Percentiles rank a stretch among this genome's conserved stretches.
phyloP scores from a whole-genome alignment of 2,113 vertebrate species.

The Archocentrus centrarchus region DNA sequence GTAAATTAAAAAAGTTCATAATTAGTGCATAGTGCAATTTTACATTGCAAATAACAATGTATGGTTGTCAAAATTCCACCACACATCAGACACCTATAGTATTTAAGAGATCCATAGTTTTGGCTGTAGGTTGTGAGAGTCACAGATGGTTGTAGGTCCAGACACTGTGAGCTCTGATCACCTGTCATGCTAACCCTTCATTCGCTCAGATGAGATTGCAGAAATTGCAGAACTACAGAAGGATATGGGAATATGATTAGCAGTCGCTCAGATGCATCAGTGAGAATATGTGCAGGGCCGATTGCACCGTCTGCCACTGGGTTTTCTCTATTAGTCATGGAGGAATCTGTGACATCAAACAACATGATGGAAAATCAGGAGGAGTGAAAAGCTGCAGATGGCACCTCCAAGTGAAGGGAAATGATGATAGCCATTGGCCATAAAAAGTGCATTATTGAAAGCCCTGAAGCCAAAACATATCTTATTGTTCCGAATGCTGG shows the following conservation, averaged over 20 bases:
- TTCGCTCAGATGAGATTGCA: neutral
- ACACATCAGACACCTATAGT: neutral
- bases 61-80: too few species aligned
- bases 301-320: neutral
- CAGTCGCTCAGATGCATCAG: neutral
- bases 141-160: constrained; percentile 9
- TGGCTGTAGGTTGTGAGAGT: constrained; percentile 26
- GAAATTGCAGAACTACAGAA: constrained; percentile 1
- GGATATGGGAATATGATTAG: constrained; percentile 6
- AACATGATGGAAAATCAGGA: constrained; percentile 16
- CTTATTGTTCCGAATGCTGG: neutral
- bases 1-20: too few species aligned
- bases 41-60: too few species aligned
- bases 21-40: too few species aligned
- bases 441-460: neutral
- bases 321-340: constrained; percentile 5
- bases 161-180: constrained; percentile 30
- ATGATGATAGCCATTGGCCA: neutral
- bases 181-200: constrained; percentile 9
- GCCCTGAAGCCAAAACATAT: neutral
- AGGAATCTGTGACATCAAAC: constrained; percentile 9
- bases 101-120: constrained; percentile 26
- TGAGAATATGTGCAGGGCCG: constrained; percentile 8
- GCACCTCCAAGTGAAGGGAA: neutral
- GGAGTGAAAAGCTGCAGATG: constrained; percentile 2